Evolutionary conservation across 2,797 vertebrate species (phyloP).

Genomic region (Acanthiza pusilla): DNA sequence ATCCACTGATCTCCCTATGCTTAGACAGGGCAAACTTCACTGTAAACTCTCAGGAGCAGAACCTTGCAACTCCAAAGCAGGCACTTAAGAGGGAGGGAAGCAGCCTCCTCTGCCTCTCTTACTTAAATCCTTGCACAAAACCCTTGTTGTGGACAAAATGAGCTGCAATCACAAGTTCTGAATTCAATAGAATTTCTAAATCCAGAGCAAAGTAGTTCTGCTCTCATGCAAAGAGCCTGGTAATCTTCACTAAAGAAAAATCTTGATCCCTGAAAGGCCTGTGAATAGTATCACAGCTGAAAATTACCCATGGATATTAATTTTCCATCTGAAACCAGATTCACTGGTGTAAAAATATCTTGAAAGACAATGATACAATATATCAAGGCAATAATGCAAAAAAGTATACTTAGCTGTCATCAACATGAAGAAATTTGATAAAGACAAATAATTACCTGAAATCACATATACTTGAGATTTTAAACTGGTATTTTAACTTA

Average conservation of each 20-base stretch:
- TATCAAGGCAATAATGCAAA: not conserved
- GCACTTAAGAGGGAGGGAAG: not conserved
- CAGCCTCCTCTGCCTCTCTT: not conserved
- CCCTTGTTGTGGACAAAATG: not conserved
- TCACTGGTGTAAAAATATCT: not conserved
- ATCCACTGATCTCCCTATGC: not conserved
- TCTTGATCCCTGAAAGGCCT: not conserved
- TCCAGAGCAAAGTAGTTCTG: not conserved
- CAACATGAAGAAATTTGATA: not conserved
- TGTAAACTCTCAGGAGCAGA: not conserved
- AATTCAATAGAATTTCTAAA: slow-evolving; percentile 2
- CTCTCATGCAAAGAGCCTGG: not conserved
- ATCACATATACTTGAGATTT: not conserved
- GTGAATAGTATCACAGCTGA: not conserved
- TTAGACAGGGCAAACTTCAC: accelerated
- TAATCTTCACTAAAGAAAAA: not conserved
- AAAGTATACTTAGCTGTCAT: not conserved
- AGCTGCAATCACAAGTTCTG: not conserved
- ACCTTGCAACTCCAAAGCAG: not conserved
- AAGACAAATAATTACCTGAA: not conserved
- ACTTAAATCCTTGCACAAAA: not conserved
- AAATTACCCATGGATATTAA: not conserved
- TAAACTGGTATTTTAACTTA: not conserved
- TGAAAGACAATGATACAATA: not conserved
- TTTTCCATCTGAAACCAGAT: not conserved